These are phyloP conservation scores for Chloroclysta siterata DNA, from an alignment of 2,888 invertebrate genomes.

Conservation along the genomic window DNA sequence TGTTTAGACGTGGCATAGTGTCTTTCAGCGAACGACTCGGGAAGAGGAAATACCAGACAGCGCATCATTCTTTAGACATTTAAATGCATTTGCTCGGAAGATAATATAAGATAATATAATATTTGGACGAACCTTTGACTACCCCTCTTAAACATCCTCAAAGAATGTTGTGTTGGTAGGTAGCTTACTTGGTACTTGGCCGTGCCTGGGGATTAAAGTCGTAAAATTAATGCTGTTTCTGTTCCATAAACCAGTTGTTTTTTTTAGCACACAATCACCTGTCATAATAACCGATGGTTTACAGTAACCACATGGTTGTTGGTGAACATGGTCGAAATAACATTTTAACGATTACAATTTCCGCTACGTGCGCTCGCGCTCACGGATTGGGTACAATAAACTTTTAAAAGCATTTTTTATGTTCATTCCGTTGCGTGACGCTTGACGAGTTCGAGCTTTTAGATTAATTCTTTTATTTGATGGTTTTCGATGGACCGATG, in stretches of 20 bases:
- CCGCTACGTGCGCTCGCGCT: background rate
- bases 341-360: background rate
- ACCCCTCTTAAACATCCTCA: too few species aligned
- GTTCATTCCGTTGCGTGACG: conserved; percentile 16
- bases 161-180: too few species aligned
- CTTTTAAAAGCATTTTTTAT: conserved; percentile 25
- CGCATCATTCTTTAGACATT: background rate
- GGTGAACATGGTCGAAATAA: conserved; percentile 1
- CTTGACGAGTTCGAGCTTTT: conserved; percentile 1
- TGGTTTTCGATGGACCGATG: too few species aligned
- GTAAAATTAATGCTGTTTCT: too few species aligned
- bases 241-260: background rate
- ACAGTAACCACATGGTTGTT: background rate
- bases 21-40: background rate
- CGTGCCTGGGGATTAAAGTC: too few species aligned
- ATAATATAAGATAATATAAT: too few species aligned
- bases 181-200: too few species aligned
- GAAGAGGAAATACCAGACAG: background rate
- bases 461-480: background rate
- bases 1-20: background rate
- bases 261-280: background rate
- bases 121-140: too few species aligned
- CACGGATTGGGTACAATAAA: conserved; percentile 11
- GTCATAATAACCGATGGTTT: background rate
- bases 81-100: background rate